These are phyloP conservation scores for Dorcus parallelipipedus DNA, from an alignment of 2,888 invertebrate genomes.

Conservation along the genomic window DNA sequence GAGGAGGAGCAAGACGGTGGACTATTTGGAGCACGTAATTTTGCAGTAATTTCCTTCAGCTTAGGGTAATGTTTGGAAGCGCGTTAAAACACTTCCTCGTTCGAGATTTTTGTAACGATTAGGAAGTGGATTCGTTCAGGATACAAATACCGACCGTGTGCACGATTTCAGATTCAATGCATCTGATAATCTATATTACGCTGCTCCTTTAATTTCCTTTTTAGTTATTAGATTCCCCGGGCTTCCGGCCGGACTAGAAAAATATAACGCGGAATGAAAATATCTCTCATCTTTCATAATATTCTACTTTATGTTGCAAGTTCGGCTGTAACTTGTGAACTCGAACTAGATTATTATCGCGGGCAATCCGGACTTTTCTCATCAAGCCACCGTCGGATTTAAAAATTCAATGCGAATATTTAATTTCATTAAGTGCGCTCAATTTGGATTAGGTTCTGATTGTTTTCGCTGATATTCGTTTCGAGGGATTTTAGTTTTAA, in stretches of 20 bases:
- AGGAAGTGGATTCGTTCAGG: background rate
- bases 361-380: conserved; percentile 21
- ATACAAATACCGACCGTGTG: background rate
- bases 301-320: conserved; percentile 19
- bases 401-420: too few relatives aligned
- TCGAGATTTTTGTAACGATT: background rate
- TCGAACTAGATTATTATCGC: conserved; percentile 18
- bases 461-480: too few relatives aligned
- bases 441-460: too few relatives aligned
- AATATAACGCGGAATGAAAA: conserved; percentile 17
- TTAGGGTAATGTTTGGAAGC: conserved; percentile 5
- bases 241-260: conserved; percentile 22
- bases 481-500: too few relatives aligned
- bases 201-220: conserved; percentile 26
- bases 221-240: conserved; percentile 25
- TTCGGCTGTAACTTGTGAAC: conserved; percentile 16
- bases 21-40: conserved; percentile 4
- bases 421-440: too few relatives aligned
- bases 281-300: conserved; percentile 19
- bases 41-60: conserved; percentile 4
- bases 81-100: background rate
- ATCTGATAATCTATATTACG: conserved; percentile 22
- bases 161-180: background rate
- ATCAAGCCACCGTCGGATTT: background rate
- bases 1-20: background rate